A percentile compares a stretch with the other conserved stretches of the same genome.
These are phyloP conservation scores for Cryptophagus acutangulus DNA, from an alignment of 2,888 invertebrate species.

Conservation along the genomic window DNA sequence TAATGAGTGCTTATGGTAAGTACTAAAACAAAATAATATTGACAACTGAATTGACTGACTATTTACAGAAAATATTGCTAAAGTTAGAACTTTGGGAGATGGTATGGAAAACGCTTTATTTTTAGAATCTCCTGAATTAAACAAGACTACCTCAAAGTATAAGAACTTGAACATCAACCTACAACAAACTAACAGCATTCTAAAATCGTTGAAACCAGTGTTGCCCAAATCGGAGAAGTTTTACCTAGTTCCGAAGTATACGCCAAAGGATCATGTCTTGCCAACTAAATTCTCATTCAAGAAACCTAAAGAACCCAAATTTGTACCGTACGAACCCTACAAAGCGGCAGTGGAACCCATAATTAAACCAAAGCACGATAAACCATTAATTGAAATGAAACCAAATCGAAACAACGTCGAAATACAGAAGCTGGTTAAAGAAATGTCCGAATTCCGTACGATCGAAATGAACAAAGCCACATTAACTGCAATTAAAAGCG, in stretches of 20 bases:
- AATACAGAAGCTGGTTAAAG: constrained; percentile 59
- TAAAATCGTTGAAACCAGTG: constrained; percentile 36
- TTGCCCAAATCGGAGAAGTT: constrained; percentile 53
- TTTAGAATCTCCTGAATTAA: constrained; percentile 11
- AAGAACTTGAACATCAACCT: constrained; percentile 13
- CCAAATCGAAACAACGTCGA: constrained; percentile 48
- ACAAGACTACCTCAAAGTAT: constrained; percentile 50
- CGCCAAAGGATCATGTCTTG: constrained; percentile 55
- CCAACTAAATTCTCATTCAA: constrained; percentile 49
- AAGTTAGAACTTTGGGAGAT: constrained; percentile 61
- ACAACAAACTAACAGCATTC: constrained; percentile 33
- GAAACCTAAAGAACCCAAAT: constrained; percentile 68
- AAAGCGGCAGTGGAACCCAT: constrained; percentile 80
- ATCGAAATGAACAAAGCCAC: constrained; percentile 55
- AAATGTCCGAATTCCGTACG: constrained; percentile 66
- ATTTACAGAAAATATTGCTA: not conserved
- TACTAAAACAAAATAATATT: too few relatives aligned
- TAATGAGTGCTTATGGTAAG: too few relatives aligned
- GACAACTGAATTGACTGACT: too few relatives aligned
- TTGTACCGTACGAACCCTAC: constrained; percentile 85
- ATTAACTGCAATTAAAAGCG: constrained; percentile 45
- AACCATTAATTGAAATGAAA: constrained; percentile 37
- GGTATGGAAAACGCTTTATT: constrained; percentile 55
- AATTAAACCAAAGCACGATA: constrained; percentile 48
- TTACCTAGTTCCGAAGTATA: constrained; percentile 59